phyloP scores from a whole-genome alignment of 2,888 invertebrate genomes.

The Linyphia triangularis region DNA sequence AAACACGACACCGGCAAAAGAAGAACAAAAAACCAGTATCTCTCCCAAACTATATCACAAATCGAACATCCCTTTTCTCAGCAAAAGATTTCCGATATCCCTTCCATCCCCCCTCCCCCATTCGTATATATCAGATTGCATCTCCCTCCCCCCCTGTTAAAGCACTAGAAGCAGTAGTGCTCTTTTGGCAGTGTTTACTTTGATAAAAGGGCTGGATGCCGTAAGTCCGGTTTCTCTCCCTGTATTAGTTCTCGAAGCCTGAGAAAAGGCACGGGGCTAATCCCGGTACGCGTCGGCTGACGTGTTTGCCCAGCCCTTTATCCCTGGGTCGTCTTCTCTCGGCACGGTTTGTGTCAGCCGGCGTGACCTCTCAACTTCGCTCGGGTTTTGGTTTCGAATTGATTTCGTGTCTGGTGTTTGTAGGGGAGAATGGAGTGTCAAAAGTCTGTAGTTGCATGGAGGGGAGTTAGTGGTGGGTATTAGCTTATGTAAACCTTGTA shows the following conservation, averaged over 20 bases:
- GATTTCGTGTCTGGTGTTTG: too few relatives aligned
- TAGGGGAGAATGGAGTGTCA: too few relatives aligned
- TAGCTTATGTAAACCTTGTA: too few relatives aligned
- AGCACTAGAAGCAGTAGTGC: conserved; percentile 42
- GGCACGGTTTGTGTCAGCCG: conserved; percentile 21
- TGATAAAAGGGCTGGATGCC: conserved; percentile 68
- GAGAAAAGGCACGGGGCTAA: conserved; percentile 14
- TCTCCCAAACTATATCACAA: conserved; percentile 28
- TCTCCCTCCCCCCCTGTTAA: conserved; percentile 27
- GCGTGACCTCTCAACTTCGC: conserved; percentile 68
- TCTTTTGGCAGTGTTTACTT: conserved; percentile 64
- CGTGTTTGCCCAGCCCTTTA: conserved; percentile 28
- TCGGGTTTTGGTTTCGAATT: conserved; percentile 45
- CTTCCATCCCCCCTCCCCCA: neutral
- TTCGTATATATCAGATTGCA: neutral
- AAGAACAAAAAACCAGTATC: conserved; percentile 8
- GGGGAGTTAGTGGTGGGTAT: too few relatives aligned
- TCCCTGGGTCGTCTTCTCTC: neutral
- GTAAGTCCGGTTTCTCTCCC: conserved; percentile 29
- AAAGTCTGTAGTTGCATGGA: too few relatives aligned
- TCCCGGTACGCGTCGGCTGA: conserved; percentile 21
- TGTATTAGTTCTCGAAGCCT: conserved; percentile 14
- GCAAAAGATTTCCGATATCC: conserved; percentile 68
- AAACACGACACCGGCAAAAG: conserved; percentile 29
- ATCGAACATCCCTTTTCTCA: conserved; percentile 2